A percentile compares a stretch with the other conserved stretches of the same genome.
Evolutionary conservation across 23 tunicate species (phyloP).

Genomic region (Halocynthia roretzi): DNA sequence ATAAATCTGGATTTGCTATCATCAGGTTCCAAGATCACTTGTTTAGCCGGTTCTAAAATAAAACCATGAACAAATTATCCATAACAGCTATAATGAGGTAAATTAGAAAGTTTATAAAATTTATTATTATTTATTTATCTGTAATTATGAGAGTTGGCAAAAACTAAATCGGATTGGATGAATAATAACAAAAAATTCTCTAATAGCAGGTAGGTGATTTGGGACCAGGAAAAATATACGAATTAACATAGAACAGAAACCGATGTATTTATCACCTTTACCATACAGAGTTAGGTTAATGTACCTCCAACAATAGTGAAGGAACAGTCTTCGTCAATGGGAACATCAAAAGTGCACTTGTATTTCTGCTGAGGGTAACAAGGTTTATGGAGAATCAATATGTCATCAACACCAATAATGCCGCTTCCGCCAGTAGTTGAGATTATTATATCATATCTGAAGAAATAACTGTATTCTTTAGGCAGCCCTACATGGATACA

Average conservation of each 20-base stretch:
- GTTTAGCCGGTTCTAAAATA: constrained; percentile 11
- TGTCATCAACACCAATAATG: constrained; percentile 54
- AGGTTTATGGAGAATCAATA: constrained; percentile 32
- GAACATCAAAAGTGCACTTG: constrained; percentile 35
- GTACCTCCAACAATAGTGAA: constrained; percentile 22
- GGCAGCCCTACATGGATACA: too few relatives aligned
- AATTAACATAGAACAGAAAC: not conserved
- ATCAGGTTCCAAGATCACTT: constrained; percentile 10
- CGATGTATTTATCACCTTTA: not conserved
- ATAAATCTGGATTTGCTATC: constrained; percentile 27
- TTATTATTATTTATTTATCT: too few relatives aligned
- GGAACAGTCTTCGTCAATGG: constrained; percentile 32
- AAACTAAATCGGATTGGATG: too few relatives aligned
- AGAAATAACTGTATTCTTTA: not conserved
- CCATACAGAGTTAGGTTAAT: not conserved
- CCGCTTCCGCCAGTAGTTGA: constrained; percentile 29
- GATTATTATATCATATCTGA: constrained; percentile 46
- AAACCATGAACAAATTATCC: not conserved
- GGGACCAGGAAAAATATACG: too few relatives aligned
- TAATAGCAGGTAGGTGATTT: too few relatives aligned
- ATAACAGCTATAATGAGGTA: too few relatives aligned
- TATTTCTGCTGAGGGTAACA: constrained; percentile 41
- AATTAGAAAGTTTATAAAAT: too few relatives aligned
- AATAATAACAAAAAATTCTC: too few relatives aligned
- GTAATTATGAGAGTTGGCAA: too few relatives aligned